Evolutionary conservation across 2,113 vertebrate species (phyloP), one percentile per base, ranked within the genome.

Genomic region (Progne subis): DNA sequence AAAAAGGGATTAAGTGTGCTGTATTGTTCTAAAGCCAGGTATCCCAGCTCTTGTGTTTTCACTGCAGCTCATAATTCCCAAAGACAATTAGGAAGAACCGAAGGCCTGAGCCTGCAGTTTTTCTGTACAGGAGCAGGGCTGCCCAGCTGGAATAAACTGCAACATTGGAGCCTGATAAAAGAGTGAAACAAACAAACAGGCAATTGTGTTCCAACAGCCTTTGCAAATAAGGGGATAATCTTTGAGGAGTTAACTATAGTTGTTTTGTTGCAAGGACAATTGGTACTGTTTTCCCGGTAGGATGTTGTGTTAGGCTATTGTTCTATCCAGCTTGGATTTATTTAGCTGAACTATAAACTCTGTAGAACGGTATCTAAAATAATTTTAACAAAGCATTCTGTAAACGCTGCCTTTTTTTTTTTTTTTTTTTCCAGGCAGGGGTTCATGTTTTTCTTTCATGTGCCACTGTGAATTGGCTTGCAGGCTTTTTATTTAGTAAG

Each of bases 101-200:
- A 47, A 88, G 52, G 55, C 76, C 94, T 88, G 79, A 95, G 75
- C 71, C 55, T 92, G 75, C 92, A 77, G 52, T 77, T 96, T 94
- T 75, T 86, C 82, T 77, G 26, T 80, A 63, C 75, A 7, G 72
- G 29, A 69, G 10, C 50, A 65, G 50, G 31, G 72, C 56, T 90
- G 44, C 55, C 23, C 52, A 32, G 39, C 41, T 79, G 69, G 50
- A 79, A 76, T 76, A 26, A 87, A 43, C 44, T 37, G 84, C 85
- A 63, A 0, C 52, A 4, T 1, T 70, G 44, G 37, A 68, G 67
- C 52, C 19, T n/a, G 41, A 70, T 84, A 72, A 74, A 74, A n/a
- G 32, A 83, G 29, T 44, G 79, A 56, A 76, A 67, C 69, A 82
- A 91, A 78, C 79, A 91, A 70, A 63, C 5, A 2, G 6, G 28